These are phyloP conservation scores for Pristis pectinata DNA, from an alignment of 2,797 vertebrate species.

Conservation along the genomic window DNA sequence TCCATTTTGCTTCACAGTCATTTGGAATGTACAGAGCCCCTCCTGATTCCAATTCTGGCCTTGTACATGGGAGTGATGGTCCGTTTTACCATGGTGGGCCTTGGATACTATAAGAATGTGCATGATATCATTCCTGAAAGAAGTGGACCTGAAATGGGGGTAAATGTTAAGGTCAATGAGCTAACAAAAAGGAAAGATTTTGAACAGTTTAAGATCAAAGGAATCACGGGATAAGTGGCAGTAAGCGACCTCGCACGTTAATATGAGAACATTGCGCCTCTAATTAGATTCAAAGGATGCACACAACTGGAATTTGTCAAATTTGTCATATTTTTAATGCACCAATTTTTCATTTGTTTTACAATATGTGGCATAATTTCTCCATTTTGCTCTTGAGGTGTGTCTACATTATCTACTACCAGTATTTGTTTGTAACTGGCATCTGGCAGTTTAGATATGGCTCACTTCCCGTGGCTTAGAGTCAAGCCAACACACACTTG, in stretches of 20 bases:
- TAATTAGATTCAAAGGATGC: neutral
- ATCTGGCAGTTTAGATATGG: neutral
- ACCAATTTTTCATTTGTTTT: neutral
- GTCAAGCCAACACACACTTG: neutral
- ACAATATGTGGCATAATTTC: neutral
- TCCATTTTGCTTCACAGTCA: conserved; percentile 93
- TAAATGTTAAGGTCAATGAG: conserved; percentile 50
- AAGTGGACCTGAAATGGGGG: conserved; percentile 84
- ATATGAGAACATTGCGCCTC: neutral
- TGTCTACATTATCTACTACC: neutral
- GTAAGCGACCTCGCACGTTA: neutral
- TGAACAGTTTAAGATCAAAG: neutral
- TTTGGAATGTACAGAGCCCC: conserved; percentile 84
- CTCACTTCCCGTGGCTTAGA: neutral
- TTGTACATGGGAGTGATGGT: conserved; percentile 93
- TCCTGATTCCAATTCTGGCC: conserved; percentile 94
- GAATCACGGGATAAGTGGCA: neutral
- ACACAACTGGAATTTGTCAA: neutral
- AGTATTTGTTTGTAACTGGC: neutral
- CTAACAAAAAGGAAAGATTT: neutral
- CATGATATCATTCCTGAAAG: conserved; percentile 86
- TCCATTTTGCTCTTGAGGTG: neutral
- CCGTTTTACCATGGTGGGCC: conserved; percentile 82
- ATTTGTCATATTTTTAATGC: neutral
- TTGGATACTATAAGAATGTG: conserved; percentile 92